phyloP scores from a whole-genome alignment of 1,140 invertebrate genomes.

The Elysia chlorotica region DNA sequence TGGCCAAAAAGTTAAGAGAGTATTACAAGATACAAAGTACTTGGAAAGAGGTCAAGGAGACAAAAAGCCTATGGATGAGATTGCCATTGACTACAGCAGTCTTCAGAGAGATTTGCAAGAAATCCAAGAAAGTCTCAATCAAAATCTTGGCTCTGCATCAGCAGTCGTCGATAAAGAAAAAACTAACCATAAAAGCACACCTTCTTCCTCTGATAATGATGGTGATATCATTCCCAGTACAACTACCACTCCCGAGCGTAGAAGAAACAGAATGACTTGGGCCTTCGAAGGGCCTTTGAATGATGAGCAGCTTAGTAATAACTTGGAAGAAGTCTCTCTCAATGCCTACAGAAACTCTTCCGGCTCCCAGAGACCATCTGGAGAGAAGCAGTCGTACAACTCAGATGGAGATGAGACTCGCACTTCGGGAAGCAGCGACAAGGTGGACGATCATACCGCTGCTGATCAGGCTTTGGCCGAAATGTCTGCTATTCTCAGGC shows the following conservation, averaged over 20 bases:
- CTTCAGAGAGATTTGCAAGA: constrained; percentile 48
- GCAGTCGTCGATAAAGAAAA: not conserved
- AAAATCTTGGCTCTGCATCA: not conserved
- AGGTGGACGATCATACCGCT: constrained; percentile 19
- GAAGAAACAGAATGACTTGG: constrained; percentile 38
- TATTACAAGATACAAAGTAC: constrained; percentile 28
- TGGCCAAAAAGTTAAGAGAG: constrained; percentile 18
- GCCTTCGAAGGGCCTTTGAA: constrained; percentile 50
- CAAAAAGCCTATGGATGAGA: no score
- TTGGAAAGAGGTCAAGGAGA: no score
- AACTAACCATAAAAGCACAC: not conserved
- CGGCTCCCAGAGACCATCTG: constrained; percentile 1
- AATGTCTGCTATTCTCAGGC: not conserved
- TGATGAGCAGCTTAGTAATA: constrained; percentile 31
- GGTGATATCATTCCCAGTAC: constrained; percentile 40
- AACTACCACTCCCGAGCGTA: constrained; percentile 26
- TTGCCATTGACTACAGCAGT: constrained; percentile 41
- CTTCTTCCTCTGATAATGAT: constrained; percentile 21
- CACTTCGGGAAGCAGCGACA: constrained; percentile 25
- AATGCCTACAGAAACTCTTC: constrained; percentile 27
- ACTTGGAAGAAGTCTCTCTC: constrained; percentile 36
- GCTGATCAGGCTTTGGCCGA: constrained; percentile 8
- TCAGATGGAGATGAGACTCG: constrained; percentile 33
- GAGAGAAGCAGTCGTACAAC: constrained; percentile 16
- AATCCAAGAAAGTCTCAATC: constrained; percentile 46